Conservation (phyloP, 2,888 invertebrate genomes). For the Eupithecia subumbrata region DNA sequence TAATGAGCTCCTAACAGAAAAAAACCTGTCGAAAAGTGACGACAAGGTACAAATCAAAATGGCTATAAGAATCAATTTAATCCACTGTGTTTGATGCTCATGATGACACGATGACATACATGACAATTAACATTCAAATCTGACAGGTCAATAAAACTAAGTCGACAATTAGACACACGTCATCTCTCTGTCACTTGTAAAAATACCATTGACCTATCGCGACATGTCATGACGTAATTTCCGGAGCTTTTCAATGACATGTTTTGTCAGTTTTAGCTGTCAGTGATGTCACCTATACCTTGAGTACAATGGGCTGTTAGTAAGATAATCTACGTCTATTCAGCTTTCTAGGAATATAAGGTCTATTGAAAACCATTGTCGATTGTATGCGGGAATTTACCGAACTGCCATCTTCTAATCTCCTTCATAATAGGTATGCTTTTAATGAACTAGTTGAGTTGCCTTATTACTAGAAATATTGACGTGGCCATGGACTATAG, state of each 20-base stretch:
- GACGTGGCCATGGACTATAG: neutral
- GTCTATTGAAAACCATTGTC: slow-evolving; percentile 17
- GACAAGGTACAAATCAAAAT: neutral
- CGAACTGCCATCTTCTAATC: neutral
- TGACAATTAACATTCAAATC: slow-evolving; percentile 20
- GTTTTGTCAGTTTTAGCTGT: slow-evolving; percentile 9
- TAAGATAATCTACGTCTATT: slow-evolving; percentile 9
- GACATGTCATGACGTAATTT: slow-evolving; percentile 39
- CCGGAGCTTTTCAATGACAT: slow-evolving; percentile 24
- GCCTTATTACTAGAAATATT: no score
- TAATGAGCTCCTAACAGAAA: neutral
- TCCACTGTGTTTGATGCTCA: neutral
- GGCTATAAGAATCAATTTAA: neutral
- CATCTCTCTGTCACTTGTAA: slow-evolving; percentile 36
- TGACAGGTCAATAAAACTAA: slow-evolving; percentile 28
- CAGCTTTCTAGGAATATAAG: slow-evolving; percentile 23
- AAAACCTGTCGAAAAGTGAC: neutral
- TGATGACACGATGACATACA: slow-evolving; percentile 13
- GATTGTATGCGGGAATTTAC: neutral
- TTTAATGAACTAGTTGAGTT: neutral
- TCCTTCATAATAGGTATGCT: neutral
- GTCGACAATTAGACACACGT: slow-evolving; percentile 21
- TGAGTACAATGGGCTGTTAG: slow-evolving; percentile 20
- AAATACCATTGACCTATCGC: slow-evolving; percentile 40
- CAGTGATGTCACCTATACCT: slow-evolving; percentile 35